These are phyloP conservation scores for Megaceryle torquata DNA, from an alignment of 2,113 vertebrate genomes.

Conservation along the genomic window DNA sequence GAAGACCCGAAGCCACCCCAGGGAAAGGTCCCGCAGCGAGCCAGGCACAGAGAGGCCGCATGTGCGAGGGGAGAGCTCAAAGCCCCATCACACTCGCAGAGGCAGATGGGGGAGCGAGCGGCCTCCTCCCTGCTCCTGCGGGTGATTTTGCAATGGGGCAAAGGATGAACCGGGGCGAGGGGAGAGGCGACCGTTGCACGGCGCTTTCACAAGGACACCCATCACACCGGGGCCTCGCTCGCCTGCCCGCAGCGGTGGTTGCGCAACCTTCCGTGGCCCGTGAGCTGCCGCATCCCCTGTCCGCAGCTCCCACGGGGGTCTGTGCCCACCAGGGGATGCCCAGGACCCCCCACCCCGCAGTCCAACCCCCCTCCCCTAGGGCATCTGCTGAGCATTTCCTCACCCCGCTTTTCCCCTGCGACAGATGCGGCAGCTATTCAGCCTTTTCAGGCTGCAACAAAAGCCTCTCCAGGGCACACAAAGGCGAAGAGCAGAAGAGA, in stretches of 20 bases:
- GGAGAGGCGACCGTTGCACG: background rate
- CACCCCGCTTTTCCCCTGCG: background rate
- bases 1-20: background rate
- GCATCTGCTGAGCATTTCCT: conserved; percentile 65
- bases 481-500: conserved; percentile 65
- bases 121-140: background rate
- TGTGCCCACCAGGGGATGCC: background rate
- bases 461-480: conserved; percentile 70
- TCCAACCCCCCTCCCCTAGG: background rate
- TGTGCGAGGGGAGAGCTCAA: rapidly evolving
- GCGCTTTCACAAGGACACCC: background rate
- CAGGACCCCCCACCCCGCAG: background rate
- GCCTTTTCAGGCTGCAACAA: conserved; percentile 76
- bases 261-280: background rate
- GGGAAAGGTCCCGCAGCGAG: background rate
- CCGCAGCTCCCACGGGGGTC: background rate
- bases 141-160: background rate
- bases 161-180: background rate
- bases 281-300: background rate
- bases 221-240: background rate
- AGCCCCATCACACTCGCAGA: rapidly evolving
- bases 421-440: conserved; percentile 82
- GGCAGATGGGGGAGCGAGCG: background rate
- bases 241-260: rapidly evolving
- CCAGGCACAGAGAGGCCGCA: background rate